Conservation (phyloP, 2,888 invertebrate genomes). For the Heliothis peltigera region DNA sequence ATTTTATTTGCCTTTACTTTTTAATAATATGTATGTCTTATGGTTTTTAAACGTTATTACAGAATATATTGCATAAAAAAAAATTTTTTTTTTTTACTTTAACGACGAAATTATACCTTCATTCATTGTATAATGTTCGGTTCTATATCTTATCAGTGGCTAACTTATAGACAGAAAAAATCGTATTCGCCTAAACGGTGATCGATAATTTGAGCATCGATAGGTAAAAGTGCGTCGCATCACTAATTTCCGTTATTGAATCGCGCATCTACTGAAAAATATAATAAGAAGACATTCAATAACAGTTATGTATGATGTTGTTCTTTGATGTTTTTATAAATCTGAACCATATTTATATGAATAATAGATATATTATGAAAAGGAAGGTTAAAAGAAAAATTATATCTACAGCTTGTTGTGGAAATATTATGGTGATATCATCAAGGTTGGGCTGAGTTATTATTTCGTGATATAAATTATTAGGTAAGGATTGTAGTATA, state of each 20-base stretch:
- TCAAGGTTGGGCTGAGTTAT: too few relatives aligned
- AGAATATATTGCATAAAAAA: too few relatives aligned
- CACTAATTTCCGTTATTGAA: constrained; percentile 37
- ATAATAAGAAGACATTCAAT: constrained; percentile 23
- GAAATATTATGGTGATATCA: too few relatives aligned
- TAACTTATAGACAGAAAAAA: neutral
- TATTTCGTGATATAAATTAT: too few relatives aligned
- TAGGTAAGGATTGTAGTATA: too few relatives aligned
- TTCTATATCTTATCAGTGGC: too few relatives aligned
- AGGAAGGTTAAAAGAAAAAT: neutral
- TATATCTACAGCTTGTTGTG: neutral
- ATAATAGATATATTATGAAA: neutral
- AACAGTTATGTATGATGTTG: constrained; percentile 24
- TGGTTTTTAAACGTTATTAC: too few relatives aligned
- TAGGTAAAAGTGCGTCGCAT: constrained; percentile 9
- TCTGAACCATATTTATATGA: constrained; percentile 4
- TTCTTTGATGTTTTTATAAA: constrained; percentile 17
- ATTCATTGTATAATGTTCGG: too few relatives aligned
- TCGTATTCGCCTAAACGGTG: neutral
- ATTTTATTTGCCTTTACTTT: too few relatives aligned
- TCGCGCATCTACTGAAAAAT: constrained; percentile 17
- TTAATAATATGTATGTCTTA: too few relatives aligned
- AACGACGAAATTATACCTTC: too few relatives aligned
- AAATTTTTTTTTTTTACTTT: too few relatives aligned
- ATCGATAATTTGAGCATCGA: neutral